These are phyloP conservation scores for Zosterops borbonicus DNA, from an alignment of 2,113 vertebrate genomes.

Conservation along the genomic window DNA sequence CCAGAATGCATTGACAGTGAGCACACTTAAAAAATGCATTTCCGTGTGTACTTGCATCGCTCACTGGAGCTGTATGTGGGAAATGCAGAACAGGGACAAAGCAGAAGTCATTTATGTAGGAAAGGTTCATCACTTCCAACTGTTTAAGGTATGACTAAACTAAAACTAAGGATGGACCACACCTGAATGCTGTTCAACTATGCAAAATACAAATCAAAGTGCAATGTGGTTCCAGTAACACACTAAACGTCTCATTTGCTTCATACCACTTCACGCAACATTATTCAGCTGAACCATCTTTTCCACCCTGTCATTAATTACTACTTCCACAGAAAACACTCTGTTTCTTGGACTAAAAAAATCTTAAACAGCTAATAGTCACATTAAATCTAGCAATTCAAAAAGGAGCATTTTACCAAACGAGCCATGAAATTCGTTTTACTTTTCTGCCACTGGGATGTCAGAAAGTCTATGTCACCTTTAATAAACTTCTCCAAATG, in stretches of 20 bases:
- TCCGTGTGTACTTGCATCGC: neutral
- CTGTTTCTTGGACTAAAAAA: neutral
- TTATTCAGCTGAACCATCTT: neutral
- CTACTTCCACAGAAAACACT: neutral
- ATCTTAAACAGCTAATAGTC: constrained; percentile 20
- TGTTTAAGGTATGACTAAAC: neutral
- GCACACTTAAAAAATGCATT: neutral
- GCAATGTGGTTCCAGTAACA: neutral
- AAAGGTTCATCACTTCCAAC: neutral
- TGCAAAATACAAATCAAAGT: neutral
- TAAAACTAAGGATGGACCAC: neutral
- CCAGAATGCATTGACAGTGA: neutral
- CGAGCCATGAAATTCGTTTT: constrained; percentile 46
- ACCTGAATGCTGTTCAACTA: neutral
- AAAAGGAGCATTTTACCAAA: constrained; percentile 30
- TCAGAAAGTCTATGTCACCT: constrained; percentile 45
- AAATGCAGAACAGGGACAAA: neutral
- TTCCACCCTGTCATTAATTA: neutral
- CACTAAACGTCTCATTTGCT: neutral
- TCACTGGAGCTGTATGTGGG: neutral
- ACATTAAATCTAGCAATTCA: constrained; percentile 17
- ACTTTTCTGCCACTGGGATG: constrained; percentile 14
- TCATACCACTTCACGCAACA: neutral
- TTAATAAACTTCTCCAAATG: constrained; percentile 60
- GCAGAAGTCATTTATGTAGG: neutral